Evolutionary conservation across 2,797 vertebrate genomes (phyloP).

Genomic region (Falco berigora): DNA sequence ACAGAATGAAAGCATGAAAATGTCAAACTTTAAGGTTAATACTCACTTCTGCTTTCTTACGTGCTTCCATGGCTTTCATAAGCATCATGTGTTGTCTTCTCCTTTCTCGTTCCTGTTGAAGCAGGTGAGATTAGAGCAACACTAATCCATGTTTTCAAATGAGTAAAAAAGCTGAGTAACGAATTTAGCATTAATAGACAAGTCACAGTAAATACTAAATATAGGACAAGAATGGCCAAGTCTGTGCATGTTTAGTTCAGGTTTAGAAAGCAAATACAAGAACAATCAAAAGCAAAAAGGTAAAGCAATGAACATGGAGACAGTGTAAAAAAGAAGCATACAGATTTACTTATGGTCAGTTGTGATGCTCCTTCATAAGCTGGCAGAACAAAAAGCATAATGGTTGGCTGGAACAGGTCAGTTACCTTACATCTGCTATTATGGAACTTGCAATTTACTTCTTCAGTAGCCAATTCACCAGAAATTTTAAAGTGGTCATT

Average conservation of each 20-base stretch:
- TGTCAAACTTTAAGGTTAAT: neutral
- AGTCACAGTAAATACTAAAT: conserved; percentile 81
- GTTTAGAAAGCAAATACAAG: conserved; percentile 82
- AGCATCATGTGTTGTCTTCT: conserved; percentile 93
- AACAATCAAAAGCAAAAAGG: conserved; percentile 87
- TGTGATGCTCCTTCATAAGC: conserved; percentile 83
- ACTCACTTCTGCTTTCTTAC: conserved; percentile 92
- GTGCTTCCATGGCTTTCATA: conserved; percentile 92
- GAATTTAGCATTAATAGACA: conserved; percentile 81
- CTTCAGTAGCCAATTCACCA: conserved; percentile 67
- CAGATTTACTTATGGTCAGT: conserved; percentile 84
- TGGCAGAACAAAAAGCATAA: conserved; percentile 79
- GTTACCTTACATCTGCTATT: conserved; percentile 80
- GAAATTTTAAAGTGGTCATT: conserved; percentile 3
- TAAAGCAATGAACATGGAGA: conserved; percentile 91
- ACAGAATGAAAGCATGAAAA: neutral
- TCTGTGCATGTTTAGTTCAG: conserved; percentile 83
- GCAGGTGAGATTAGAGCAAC: conserved; percentile 72
- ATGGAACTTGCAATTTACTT: conserved; percentile 62
- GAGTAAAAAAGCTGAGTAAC: conserved; percentile 70
- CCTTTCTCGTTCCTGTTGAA: conserved; percentile 88
- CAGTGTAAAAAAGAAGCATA: conserved; percentile 84
- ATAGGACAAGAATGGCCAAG: conserved; percentile 79
- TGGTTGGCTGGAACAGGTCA: conserved; percentile 78
- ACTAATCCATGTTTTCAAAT: conserved; percentile 25